Conservation (phyloP, 2,888 invertebrate species). For the Salticus scenicus region DNA sequence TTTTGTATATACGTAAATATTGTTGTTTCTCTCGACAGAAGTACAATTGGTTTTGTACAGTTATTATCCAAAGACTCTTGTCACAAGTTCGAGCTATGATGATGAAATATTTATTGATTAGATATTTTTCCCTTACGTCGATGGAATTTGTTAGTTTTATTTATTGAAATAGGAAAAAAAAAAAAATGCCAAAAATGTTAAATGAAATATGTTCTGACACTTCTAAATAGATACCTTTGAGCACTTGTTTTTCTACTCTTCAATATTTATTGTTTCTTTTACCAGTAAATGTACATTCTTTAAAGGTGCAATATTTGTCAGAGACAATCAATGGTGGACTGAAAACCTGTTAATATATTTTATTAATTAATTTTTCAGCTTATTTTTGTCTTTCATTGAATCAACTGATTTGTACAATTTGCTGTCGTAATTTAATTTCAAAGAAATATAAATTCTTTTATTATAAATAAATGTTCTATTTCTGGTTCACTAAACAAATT, state of each 20-base stretch:
- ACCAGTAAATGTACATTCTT: neutral
- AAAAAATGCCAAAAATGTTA: neutral
- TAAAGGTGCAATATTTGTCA: slow-evolving; percentile 1
- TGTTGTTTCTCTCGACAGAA: neutral
- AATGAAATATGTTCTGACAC: neutral
- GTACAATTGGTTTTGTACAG: neutral
- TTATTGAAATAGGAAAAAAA: neutral
- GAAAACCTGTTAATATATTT: neutral
- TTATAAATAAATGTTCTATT: slow-evolving; percentile 39
- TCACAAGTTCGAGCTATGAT: neutral
- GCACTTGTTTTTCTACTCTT: neutral
- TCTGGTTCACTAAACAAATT: neutral
- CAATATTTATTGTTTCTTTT: neutral
- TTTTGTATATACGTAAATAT: neutral
- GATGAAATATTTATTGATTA: neutral
- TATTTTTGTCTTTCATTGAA: neutral
- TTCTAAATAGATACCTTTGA: neutral
- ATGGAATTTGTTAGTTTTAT: neutral
- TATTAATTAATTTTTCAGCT: neutral
- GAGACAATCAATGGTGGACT: neutral
- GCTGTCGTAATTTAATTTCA: neutral
- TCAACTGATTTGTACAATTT: neutral
- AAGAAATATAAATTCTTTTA: slow-evolving; percentile 11
- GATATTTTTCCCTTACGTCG: neutral
- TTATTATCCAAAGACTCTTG: neutral